Base-by-base conservation (phyloP, 2,888 invertebrate genomes). In the Epirrhoe tristata region DNA sequence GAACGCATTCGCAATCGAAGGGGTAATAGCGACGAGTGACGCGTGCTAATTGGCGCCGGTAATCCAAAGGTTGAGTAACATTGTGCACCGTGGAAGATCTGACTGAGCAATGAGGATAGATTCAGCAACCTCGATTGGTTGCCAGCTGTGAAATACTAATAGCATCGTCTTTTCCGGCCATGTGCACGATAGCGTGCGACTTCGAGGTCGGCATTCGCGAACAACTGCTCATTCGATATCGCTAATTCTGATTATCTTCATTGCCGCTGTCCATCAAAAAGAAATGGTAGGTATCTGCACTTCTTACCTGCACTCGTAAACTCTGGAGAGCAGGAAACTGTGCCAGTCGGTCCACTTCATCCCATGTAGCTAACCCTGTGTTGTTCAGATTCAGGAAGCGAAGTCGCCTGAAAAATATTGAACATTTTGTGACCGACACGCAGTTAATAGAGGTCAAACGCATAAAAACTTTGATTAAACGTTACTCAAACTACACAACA, bases 341-440 rank as follows among this genome's bases (percentile, higher is more conserved):
- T 61, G 97, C 95, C 73, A 99, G 94, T 76, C 96, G 95, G 81
- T 98, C 98, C 67, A 99, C 96, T 81, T 98, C 98, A 77, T 97
- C 96, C 98, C 98, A 98, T 46, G 97, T 96, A 56, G 96, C 94
- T 56, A 99, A 89, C 58, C 96, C 95, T 17, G 98, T 97, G 76
- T 97, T 96, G 87, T 98, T 98, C 71, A 98, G 94, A 88, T 98
- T 98, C 65, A 98, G 94, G 81, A 97, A 96, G 81, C 96, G 95
- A 59, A 98, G 94, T 81, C 94, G 94, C 63, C 95, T 95, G 88
- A 94, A 96, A 77, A 63, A 14, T 53, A 61, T 16, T 61, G 31
- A 12, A 10, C 61, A 39, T 67, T 58, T 60, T 56, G 53, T 62
- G 50, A 64, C 58, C 66, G 67, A 71, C 36, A 64, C 59, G 56